These are phyloP conservation scores for Ceuthmochares aereus DNA, from an alignment of 2,113 vertebrate genomes.

Conservation along the genomic window DNA sequence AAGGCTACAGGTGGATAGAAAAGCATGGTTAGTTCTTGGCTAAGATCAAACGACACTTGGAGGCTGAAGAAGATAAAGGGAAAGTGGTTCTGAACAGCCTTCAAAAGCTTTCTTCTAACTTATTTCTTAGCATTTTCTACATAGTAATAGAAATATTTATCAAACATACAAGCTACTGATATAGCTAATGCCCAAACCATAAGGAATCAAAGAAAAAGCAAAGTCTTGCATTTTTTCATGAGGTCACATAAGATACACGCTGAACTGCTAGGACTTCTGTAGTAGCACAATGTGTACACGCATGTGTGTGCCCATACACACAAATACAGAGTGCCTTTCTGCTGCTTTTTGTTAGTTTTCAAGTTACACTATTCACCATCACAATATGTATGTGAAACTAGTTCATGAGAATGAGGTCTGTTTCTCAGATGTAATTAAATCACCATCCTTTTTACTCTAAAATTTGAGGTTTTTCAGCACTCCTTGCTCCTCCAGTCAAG, in stretches of 20 bases:
- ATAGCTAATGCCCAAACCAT: neutral
- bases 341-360: neutral
- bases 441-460: neutral
- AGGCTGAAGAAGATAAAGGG: neutral
- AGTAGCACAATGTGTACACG: accelerated
- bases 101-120: neutral
- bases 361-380: neutral
- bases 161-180: neutral
- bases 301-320: too few relatives aligned
- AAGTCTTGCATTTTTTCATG: neutral
- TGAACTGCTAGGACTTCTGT: neutral
- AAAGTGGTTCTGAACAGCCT: neutral
- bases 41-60: neutral
- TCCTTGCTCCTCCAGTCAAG: neutral
- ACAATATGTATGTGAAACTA: neutral
- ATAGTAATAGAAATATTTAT: neutral
- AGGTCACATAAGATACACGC: neutral
- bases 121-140: neutral
- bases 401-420: neutral
- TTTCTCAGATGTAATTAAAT: neutral
- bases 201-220: neutral
- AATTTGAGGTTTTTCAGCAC: neutral
- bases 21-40: neutral
- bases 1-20: neutral
- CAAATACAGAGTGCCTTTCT: neutral